Evolutionary conservation across 2,797 vertebrate genomes (phyloP).

Genomic region (Silurus aristotelis): DNA sequence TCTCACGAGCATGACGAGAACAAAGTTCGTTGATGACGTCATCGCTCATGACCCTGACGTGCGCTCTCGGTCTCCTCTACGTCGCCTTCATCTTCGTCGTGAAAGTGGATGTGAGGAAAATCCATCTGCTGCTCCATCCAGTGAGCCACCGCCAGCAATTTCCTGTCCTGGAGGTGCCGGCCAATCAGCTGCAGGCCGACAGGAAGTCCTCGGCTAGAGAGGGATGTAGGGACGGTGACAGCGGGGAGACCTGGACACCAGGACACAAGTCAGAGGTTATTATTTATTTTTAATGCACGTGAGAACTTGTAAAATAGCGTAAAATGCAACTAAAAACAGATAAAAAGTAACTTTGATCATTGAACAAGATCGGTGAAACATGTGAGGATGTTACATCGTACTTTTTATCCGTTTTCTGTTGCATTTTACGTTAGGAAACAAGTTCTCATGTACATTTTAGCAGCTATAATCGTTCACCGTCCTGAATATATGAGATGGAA

Average conservation of each 20-base stretch:
- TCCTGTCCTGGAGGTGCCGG: conserved; percentile 80
- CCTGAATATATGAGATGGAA: too few species aligned
- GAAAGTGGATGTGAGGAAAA: conserved; percentile 81
- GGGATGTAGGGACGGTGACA: conserved; percentile 81
- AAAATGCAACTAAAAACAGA: too few species aligned
- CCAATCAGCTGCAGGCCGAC: conserved; percentile 91
- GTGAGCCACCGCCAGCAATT: conserved; percentile 84
- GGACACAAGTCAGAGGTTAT: not conserved
- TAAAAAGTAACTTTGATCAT: too few species aligned
- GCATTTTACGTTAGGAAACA: not conserved
- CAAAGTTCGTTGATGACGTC: too few species aligned
- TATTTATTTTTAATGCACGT: too few species aligned
- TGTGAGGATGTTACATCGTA: too few species aligned
- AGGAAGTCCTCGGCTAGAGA: conserved; percentile 87
- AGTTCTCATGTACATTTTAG: too few species aligned
- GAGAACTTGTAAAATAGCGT: too few species aligned
- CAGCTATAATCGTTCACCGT: too few species aligned
- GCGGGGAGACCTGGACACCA: conserved; percentile 84
- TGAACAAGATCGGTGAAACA: too few species aligned
- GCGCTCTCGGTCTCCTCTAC: conserved; percentile 1
- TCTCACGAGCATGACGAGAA: not conserved
- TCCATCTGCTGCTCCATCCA: conserved; percentile 90
- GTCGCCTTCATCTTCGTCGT: conserved; percentile 52
- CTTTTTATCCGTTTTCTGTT: not conserved
- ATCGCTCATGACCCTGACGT: not conserved